Evolutionary conservation across 2,797 vertebrate species (phyloP).

Genomic region (Vultur gryphus): DNA sequence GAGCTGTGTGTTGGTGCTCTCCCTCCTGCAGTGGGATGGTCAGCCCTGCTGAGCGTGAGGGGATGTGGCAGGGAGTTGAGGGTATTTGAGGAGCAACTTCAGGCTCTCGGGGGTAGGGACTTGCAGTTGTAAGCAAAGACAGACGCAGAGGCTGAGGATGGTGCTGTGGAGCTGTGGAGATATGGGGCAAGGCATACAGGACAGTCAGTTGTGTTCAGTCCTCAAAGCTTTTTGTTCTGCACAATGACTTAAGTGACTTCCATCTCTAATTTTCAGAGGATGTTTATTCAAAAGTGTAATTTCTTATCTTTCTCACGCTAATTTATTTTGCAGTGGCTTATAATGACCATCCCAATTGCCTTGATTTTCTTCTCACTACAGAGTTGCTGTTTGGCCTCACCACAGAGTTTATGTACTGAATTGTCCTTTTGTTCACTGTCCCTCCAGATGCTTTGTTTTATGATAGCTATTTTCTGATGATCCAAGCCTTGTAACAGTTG

Average conservation of each 20-base stretch:
- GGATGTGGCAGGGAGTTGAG: accelerated
- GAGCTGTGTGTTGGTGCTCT: neutral
- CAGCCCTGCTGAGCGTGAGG: neutral
- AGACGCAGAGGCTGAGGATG: neutral
- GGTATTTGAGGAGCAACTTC: neutral
- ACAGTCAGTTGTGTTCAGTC: neutral
- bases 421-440: neutral
- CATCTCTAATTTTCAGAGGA: neutral
- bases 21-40: neutral
- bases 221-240: neutral
- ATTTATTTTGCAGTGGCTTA: neutral
- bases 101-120: neutral
- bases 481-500: neutral
- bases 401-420: neutral
- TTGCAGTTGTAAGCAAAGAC: neutral
- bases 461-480: neutral
- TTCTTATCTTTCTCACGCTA: neutral
- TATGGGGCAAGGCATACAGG: neutral
- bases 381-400: neutral
- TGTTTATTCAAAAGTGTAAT: neutral
- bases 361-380: neutral
- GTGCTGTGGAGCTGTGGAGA: neutral
- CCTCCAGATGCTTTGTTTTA: constrained; percentile 21
- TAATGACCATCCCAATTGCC: neutral
- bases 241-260: neutral